Evolutionary conservation across 1,140 invertebrate genomes (phyloP), one percentile per base, ranked within the genome.

Genomic region (Coelopa frigida): DNA sequence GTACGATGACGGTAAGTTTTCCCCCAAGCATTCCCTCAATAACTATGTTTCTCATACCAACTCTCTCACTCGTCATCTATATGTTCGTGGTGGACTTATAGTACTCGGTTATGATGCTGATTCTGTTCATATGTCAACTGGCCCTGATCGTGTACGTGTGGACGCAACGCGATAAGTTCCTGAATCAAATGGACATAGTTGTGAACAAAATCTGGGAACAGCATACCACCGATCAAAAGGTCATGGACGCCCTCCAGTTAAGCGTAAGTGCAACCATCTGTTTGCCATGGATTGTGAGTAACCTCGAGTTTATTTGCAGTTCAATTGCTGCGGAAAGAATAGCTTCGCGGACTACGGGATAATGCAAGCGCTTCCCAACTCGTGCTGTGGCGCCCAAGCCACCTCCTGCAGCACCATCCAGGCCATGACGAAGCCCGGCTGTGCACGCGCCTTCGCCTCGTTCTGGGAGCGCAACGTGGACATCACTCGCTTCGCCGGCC

Each of bases 1-100:
- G 87, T 77, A 73, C 84, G 12, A 76, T 85, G 54, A 84, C 83
- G 55, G 85, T 87, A 70, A 74, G 73, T 70, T 26, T 26, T 43
- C 4, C 20, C 26, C 21, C 20, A 29, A 29, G 12, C 21, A 43
- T 24, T 20, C 2, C 32, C 20, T 4, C 20, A n/a, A 10, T 36
- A 15, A 15, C 7, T 36, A 10, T 7, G 17, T 36, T 8, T 36
- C 7, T 36, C 17, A 29, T n/a, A 42, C n/a, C 2, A 14, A 29
- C 14, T 14, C 11, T 33, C 20, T 18, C n/a, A 23, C 18, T 42
- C 17, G 7, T 10, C 2, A 24, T 3, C 17, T 37, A 22, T 26
- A 11, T 24, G 26, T 36, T 39, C 50, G n/a, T n/a, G n/a, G n/a
- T 54, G 55, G 38, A 22, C 36, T 70, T 73, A 18, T 58, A 84